Evolutionary conservation across 2,797 vertebrate species (phyloP).

Genomic region (Simalia tracyae): DNA sequence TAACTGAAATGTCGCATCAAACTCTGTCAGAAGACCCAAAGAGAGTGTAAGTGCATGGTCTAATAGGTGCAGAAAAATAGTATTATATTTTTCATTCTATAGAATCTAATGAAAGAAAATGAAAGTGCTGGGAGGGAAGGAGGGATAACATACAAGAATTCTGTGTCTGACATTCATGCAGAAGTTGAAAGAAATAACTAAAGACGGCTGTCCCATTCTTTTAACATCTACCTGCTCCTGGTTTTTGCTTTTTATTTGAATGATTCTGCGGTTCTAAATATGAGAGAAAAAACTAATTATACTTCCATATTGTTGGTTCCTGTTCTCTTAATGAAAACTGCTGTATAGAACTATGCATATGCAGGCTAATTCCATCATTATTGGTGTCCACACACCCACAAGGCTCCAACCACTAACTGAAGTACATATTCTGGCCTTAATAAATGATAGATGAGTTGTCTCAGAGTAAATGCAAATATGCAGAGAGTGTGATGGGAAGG

Average conservation of each 20-base stretch:
- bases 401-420: neutral
- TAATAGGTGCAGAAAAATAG: constrained; percentile 64
- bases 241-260: neutral
- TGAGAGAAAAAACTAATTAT: neutral
- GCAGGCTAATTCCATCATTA: neutral
- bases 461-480: neutral
- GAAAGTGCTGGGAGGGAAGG: constrained; percentile 28
- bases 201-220: constrained; percentile 52
- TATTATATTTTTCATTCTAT: constrained; percentile 35
- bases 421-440: neutral
- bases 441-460: neutral
- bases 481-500: neutral
- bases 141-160: constrained; percentile 26
- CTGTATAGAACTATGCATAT: neutral
- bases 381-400: neutral
- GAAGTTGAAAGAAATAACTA: constrained; percentile 33
- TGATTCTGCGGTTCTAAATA: neutral
- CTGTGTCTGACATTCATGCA: constrained; percentile 28
- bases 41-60: constrained; percentile 48
- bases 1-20: constrained; percentile 65
- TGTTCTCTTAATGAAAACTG: neutral
- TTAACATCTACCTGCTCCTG: neutral
- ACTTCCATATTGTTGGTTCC: neutral
- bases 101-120: constrained; percentile 62
- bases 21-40: constrained; percentile 54